Evolutionary conservation across 2,888 invertebrate species (phyloP), one percentile per base, ranked within the genome.

Genomic region (Muschampia plurimacula): DNA sequence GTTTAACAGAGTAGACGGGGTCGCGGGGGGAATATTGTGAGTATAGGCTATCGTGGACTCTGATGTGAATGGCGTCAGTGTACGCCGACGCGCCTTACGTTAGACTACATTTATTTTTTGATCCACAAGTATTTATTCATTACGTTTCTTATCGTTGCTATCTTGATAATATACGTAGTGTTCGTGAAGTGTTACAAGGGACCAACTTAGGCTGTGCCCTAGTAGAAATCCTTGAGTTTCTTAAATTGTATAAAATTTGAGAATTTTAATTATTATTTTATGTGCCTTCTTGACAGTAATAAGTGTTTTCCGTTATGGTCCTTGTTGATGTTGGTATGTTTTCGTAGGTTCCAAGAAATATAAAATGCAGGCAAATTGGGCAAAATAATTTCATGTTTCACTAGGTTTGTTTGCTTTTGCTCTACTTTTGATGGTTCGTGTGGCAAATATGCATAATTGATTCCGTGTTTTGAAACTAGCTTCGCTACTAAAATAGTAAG

Each of bases 61-160:
- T 79, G 78, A 75, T 75, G 77, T 77, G 78, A 78, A 76, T 77
- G 77, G 81, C 90, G 89, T 91, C 91, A 91, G 92, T 92, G 79
- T 80, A 82, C 86, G 84, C 85, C 85, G 67, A 83, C 85, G 85
- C 84, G 83, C 77, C 83, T 83, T 84, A 78, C 81, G 79, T 70
- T 75, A 74, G 75, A 77, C 76, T 75, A 74, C 77, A 79, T 76
- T 75, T 73, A 71, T 60, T 75, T 75, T 69, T 72, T 55, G 55
- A 64, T 46, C 15, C 36, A 39, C 72, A 73, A 70, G 5, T 49
- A 49, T 1, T 70, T 71, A 76, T 74, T 67, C 72, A 79, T 77
- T 77, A 79, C 81, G 80, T 79, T 76, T 72, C 76, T 82, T 85
- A 87, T 86, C 81, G 78, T 78, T 78, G 84, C 81, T 83, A 83